phyloP scores from a whole-genome alignment of 2,113 vertebrate species.

The Phyllostomus discolor region DNA sequence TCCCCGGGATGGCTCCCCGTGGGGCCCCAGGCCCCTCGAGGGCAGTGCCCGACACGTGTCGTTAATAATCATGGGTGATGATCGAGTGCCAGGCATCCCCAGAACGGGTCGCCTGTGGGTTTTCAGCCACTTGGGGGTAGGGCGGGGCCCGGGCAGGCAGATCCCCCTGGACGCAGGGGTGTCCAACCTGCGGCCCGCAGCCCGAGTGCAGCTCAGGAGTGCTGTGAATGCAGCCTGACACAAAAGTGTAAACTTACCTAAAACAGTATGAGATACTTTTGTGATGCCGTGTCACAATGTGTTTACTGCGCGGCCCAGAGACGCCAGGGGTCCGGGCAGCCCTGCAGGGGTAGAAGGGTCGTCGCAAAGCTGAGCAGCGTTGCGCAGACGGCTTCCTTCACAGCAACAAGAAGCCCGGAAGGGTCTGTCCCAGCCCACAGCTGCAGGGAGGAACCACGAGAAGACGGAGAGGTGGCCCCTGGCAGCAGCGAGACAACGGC shows the following conservation, averaged over 20 bases:
- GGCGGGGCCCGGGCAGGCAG: neutral
- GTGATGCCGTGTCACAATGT: too few relatives aligned
- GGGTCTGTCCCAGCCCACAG: neutral
- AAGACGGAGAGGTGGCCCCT: accelerated
- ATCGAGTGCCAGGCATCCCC: accelerated
- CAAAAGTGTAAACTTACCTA: too few relatives aligned
- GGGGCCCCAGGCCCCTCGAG: accelerated
- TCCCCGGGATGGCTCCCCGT: accelerated
- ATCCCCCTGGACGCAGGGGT: accelerated
- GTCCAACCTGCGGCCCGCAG: too few relatives aligned
- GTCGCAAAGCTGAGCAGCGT: accelerated
- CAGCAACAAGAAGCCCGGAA: accelerated
- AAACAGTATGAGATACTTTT: too few relatives aligned
- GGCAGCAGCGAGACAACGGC: neutral
- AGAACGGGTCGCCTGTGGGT: accelerated
- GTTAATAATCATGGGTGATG: accelerated
- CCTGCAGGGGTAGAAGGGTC: neutral
- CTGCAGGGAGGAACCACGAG: accelerated
- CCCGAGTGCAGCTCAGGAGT: too few relatives aligned
- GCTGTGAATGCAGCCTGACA: too few relatives aligned
- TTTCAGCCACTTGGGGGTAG: neutral
- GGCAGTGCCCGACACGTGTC: accelerated
- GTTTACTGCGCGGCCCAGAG: too few relatives aligned
- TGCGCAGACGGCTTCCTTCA: neutral
- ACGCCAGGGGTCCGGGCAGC: too few relatives aligned